Evolutionary conservation across 2,888 invertebrate species (phyloP), one percentile per base, ranked within the genome.

Genomic region (Nudaria mundana): DNA sequence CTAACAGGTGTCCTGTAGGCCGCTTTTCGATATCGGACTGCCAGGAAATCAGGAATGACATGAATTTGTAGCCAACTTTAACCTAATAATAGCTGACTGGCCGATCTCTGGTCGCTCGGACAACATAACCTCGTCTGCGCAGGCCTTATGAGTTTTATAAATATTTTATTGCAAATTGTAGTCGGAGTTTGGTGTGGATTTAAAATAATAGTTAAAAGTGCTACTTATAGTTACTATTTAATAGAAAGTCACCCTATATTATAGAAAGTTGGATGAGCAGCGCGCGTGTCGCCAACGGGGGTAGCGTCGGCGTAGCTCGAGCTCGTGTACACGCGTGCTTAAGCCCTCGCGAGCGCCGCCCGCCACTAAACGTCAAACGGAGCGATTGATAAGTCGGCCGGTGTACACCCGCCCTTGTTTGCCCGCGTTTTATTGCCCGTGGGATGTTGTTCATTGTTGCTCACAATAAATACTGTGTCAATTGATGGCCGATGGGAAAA

Each of bases 281-380:
- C 8, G 66, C 70, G 65, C 72, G 74, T 67, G 74, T 41, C 71
- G 65, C 66, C 69, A 26, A 46, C 51, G 70, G 37, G 37, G 24
- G 48, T n/a, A n/a, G n/a, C n/a, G n/a, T n/a, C 50, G 70, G 69
- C 56, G 48, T 25, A 14, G 34, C 14, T 24, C 15, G 6, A 24
- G 37, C 14, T 22, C 30, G 59, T 57, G 49, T 48, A 64, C 82
- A 76, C 79, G 76, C 76, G 73, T 40, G 70, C 40, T 40, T 80
- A 81, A 84, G 77, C 81, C 70, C 44, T 56, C 71, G 37, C 56
- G 53, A 42, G 72, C 52, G 73, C 53, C 73, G 46, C 45, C 58
- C 71, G 71, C 79, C 81, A 78, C 79, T 79, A 79, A 81, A 81
- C 71, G 81, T 81, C 81, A 81, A 76, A 71, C 71, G 66, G 52